These are phyloP conservation scores for Australoheros scitulus DNA, from an alignment of 2,113 vertebrate species.

Conservation along the genomic window DNA sequence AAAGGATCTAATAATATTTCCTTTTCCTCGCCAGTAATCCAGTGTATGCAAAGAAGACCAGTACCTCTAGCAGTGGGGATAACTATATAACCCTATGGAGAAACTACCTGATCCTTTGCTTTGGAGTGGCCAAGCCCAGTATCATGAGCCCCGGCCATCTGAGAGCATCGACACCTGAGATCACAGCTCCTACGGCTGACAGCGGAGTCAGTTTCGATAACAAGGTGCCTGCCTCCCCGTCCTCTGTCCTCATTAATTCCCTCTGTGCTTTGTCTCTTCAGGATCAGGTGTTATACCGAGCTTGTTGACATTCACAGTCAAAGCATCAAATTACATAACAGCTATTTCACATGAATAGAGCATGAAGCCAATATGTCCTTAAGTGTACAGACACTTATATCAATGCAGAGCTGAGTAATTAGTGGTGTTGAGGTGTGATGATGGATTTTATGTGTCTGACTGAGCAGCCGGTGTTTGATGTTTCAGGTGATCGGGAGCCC, in stretches of 20 bases:
- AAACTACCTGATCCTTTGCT: constrained; percentile 97
- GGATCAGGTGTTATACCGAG: constrained; percentile 58
- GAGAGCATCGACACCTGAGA: constrained; percentile 94
- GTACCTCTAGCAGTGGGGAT: constrained; percentile 86
- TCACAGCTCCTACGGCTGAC: constrained; percentile 90
- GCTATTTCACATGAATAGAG: constrained; percentile 30
- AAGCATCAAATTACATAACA: constrained; percentile 50
- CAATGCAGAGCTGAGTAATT: constrained; percentile 24
- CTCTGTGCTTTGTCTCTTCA: constrained; percentile 34
- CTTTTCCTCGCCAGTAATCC: constrained; percentile 84
- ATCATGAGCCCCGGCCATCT: constrained; percentile 96
- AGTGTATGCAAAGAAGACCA: constrained; percentile 95
- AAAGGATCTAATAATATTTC: constrained; percentile 6
- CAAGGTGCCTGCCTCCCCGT: constrained; percentile 86
- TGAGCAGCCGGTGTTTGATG: constrained; percentile 34
- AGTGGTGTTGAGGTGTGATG: constrained; percentile 6
- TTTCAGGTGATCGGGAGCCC: constrained; percentile 91
- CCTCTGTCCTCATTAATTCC: constrained; percentile 34
- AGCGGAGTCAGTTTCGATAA: constrained; percentile 90
- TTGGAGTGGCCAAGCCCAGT: constrained; percentile 95
- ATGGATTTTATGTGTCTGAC: constrained; percentile 21
- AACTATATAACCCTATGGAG: constrained; percentile 92
- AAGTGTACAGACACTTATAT: not conserved
- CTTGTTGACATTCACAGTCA: constrained; percentile 56
- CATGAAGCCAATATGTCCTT: constrained; percentile 30